Conservation (phyloP, 1,140 invertebrate species). For the Aphelenchoides avenae region DNA sequence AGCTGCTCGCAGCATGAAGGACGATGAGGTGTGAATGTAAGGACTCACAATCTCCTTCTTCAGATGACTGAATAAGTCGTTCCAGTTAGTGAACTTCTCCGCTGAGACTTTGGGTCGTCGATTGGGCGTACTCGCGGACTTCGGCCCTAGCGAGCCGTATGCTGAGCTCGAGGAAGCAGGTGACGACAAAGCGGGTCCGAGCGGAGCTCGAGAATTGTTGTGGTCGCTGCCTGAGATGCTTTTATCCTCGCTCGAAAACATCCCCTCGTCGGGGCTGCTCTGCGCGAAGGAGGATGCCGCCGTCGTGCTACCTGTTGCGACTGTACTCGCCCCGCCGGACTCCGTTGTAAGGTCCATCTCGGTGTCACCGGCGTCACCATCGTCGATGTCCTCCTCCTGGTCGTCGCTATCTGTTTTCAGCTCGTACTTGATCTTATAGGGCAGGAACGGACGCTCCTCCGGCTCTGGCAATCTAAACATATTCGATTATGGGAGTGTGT, state of each 20-base stretch:
- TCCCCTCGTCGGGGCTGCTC: background rate
- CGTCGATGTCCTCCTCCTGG: too few relatives aligned
- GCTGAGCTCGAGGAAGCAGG: too few relatives aligned
- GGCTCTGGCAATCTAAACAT: conserved; percentile 30
- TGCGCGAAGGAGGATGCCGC: background rate
- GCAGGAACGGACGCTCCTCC: conserved; percentile 38
- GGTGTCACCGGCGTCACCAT: too few relatives aligned
- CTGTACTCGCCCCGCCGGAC: too few relatives aligned
- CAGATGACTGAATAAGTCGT: conserved; percentile 34
- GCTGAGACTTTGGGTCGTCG: too few relatives aligned
- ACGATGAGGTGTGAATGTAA: background rate
- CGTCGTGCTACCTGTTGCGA: too few relatives aligned
- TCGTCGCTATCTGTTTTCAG: conserved; percentile 26
- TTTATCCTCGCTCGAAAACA: background rate
- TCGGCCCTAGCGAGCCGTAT: too few relatives aligned
- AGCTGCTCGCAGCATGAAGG: background rate
- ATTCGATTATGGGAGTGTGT: conserved; percentile 7
- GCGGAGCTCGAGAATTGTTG: too few relatives aligned
- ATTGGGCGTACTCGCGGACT: background rate
- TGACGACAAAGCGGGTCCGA: too few relatives aligned
- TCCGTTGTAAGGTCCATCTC: background rate
- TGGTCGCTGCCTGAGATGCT: too few relatives aligned
- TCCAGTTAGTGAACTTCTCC: conserved; percentile 34
- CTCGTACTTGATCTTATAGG: conserved; percentile 43
- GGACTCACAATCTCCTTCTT: conserved; percentile 33